Base-by-base conservation (phyloP, 2,888 invertebrate genomes). In the Heliconius hortense region DNA sequence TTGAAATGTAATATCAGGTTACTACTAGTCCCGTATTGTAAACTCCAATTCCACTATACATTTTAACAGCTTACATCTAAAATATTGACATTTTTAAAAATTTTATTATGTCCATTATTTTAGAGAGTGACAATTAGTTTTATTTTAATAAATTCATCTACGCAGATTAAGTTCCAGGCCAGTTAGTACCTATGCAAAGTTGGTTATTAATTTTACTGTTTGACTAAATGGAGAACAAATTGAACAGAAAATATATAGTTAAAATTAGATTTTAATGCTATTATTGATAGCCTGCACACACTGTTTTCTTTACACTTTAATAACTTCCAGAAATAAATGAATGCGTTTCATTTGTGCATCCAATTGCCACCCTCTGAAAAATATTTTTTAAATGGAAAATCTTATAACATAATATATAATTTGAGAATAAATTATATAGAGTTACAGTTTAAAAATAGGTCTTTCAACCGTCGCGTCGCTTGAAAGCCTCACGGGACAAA, bases 251-350 rank as follows among this genome's bases (percentile, higher is more conserved):
- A 24, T 39, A 39, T 39, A 24, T 15, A 24, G 64, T 64, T 64
- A 39, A n/a, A 24, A 64, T 39, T 64, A 64, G 35, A 64, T 64
- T 64, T 24, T 39, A 35, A 39, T 64, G 64, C 64, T 64, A 39
- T 64, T 64, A 39, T 64, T 24, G 7, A 18, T 39, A 24, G n/a
- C 4, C 64, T 39, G 64, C 39, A 24, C 64, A 64, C 64, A 64
- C n/a, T 13, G 13, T 24, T 64, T 64, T 64, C 39, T 39, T 39
- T 24, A n/a, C 39, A 64, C 28, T 35, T 64, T 0, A 64, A 39
- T 64, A 11, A 39, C n/a, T 64, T 64, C 2, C 35, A 39, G 13
- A 64, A 64, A 64, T 64, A 64, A 64, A 15, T 39, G 4, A 35
- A 64, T n/a, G n/a, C 10, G 31, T 21, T 31, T 31, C 4, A n/a